phyloP scores from a whole-genome alignment of 2,888 invertebrate genomes.

The Parnassius smintheus region DNA sequence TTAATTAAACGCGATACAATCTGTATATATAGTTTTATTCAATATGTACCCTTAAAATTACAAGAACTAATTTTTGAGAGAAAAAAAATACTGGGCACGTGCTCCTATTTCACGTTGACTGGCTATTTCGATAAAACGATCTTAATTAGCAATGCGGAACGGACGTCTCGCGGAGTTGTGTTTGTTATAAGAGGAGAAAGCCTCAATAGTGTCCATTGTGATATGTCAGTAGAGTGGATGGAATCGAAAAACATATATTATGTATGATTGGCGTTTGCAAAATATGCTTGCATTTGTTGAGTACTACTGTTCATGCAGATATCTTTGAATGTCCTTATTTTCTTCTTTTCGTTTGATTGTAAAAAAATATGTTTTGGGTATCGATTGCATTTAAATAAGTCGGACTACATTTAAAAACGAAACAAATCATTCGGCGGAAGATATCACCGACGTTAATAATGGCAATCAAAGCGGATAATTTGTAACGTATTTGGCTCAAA shows the following conservation, averaged over 20 bases:
- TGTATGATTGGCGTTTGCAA: neutral
- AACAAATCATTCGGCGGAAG: too few relatives aligned
- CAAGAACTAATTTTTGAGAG: too few relatives aligned
- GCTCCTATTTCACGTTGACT: neutral
- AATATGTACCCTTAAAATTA: too few relatives aligned
- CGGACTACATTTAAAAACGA: too few relatives aligned
- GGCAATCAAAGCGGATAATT: too few relatives aligned
- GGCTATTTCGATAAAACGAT: neutral
- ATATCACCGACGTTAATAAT: too few relatives aligned
- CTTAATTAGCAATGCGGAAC: constrained; percentile 48
- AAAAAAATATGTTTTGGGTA: neutral
- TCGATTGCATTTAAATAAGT: neutral
- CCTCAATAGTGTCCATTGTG: constrained; percentile 44
- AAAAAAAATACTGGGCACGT: neutral
- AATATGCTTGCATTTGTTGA: neutral
- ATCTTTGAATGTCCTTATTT: neutral
- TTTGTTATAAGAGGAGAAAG: constrained; percentile 53
- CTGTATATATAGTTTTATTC: too few relatives aligned
- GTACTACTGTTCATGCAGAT: too few relatives aligned
- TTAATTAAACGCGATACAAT: too few relatives aligned
- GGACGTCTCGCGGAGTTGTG: constrained; percentile 49
- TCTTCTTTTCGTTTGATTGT: too few relatives aligned
- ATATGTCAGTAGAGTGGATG: constrained; percentile 41
- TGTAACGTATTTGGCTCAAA: too few relatives aligned
- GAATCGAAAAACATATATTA: constrained; percentile 29